These are phyloP conservation scores for Apamea epomidion DNA, from an alignment of 2,888 invertebrate genomes.

Conservation along the genomic window DNA sequence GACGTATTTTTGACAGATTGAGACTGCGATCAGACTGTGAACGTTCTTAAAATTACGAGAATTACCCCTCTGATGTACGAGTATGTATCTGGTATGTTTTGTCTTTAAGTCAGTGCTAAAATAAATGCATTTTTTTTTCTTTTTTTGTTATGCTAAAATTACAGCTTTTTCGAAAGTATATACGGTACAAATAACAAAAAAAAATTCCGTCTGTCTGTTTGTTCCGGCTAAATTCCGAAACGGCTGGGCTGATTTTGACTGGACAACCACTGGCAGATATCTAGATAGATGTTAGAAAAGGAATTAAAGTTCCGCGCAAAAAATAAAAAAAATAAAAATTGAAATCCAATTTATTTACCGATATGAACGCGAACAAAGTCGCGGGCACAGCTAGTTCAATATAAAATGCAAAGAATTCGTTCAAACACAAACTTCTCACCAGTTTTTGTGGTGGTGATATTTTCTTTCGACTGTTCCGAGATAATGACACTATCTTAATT, in stretches of 20 bases:
- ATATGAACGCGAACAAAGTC: background rate
- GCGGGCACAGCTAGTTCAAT: background rate
- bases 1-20: too few relatives aligned
- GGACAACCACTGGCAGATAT: background rate
- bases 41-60: too few relatives aligned
- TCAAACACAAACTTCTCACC: constrained; percentile 47
- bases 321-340: background rate
- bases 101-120: too few relatives aligned
- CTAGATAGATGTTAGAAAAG: background rate
- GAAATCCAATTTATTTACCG: background rate
- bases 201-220: too few relatives aligned
- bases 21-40: too few relatives aligned
- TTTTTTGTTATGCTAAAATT: too few relatives aligned
- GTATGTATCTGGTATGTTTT: too few relatives aligned
- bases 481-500: constrained; percentile 84
- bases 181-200: too few relatives aligned
- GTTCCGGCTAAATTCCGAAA: background rate
- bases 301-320: background rate
- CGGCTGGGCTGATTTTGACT: background rate
- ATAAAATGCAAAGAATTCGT: constrained; percentile 49
- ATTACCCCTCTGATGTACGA: too few relatives aligned
- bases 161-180: too few relatives aligned
- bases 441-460: constrained; percentile 67
- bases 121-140: too few relatives aligned
- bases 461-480: constrained; percentile 72